phyloP scores from a whole-genome alignment of 2,113 vertebrate species.

The Hydrolagus affinis region DNA sequence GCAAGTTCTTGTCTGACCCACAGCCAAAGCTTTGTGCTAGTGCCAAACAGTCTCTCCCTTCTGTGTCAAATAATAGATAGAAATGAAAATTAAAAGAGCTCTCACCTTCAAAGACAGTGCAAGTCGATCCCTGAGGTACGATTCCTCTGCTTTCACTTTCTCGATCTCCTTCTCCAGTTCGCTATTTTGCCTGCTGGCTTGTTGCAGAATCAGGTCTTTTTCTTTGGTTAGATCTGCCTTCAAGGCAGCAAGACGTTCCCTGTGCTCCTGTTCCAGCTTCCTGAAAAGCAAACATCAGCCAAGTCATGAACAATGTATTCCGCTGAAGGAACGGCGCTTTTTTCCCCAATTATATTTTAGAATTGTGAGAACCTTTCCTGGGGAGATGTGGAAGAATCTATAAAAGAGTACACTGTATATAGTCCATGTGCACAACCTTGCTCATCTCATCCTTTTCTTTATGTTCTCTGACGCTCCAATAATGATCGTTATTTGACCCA shows the following conservation, averaged over 20 bases:
- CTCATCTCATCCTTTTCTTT: no score
- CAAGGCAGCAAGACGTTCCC: conserved; percentile 58
- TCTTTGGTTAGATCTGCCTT: conserved; percentile 69
- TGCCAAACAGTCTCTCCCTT: not conserved
- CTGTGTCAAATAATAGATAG: not conserved
- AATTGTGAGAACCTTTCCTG: not conserved
- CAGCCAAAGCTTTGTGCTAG: not conserved
- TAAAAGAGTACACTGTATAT: no score
- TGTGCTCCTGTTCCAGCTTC: conserved; percentile 85
- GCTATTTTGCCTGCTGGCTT: conserved; percentile 65
- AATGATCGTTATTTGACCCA: no score
- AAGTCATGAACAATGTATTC: not conserved
- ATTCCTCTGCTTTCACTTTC: conserved; percentile 74
- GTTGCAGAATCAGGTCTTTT: conserved; percentile 76
- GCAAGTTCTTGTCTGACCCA: not conserved
- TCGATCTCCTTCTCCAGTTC: conserved; percentile 74
- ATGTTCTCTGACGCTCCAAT: no score
- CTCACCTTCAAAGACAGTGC: conserved; percentile 76
- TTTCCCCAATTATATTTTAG: not conserved
- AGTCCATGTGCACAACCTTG: no score
- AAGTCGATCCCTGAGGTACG: conserved; percentile 72
- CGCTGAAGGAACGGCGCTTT: not conserved
- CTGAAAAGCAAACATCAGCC: conserved; percentile 45
- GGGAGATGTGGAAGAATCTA: no score
- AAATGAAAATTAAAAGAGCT: not conserved